Conservation (phyloP, 2,113 vertebrate species). For the rat (Rattus norvegicus) region DNA sequence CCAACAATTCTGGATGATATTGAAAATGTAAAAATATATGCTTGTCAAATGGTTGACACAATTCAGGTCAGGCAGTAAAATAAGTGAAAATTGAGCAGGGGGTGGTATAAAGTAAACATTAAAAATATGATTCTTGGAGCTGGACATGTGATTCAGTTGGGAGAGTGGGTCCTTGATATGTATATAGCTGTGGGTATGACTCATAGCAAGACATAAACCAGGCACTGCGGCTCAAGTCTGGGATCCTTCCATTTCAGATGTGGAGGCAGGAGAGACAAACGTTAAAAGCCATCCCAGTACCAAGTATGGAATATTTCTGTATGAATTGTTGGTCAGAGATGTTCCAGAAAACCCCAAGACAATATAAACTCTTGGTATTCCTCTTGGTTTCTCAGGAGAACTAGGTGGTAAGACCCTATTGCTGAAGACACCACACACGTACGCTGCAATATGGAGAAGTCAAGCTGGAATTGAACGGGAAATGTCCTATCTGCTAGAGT, state of each 20-base stretch:
- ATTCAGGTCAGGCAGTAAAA: background rate
- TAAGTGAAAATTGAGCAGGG: slow-evolving; percentile 3
- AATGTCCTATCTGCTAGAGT: background rate
- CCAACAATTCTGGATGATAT: background rate
- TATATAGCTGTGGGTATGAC: background rate
- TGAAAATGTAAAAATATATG: slow-evolving; percentile 35
- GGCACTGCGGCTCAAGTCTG: background rate
- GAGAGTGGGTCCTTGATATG: background rate
- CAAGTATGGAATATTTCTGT: background rate
- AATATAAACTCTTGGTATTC: background rate
- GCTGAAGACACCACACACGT: background rate
- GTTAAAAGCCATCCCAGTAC: background rate
- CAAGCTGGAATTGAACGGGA: background rate
- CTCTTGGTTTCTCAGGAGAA: background rate
- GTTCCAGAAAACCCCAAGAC: background rate
- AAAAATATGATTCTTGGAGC: background rate
- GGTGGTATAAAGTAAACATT: background rate
- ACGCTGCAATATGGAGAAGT: background rate
- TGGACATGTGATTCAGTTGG: background rate
- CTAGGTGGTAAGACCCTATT: background rate
- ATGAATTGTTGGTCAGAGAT: background rate
- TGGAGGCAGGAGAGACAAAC: background rate
- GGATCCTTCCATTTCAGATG: background rate
- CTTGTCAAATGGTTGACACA: slow-evolving; percentile 28
- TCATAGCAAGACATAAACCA: background rate